Evolutionary conservation across 1,140 invertebrate species (phyloP), one percentile per base, ranked within the genome.

Genomic region (Protaetia brevitarsis): DNA sequence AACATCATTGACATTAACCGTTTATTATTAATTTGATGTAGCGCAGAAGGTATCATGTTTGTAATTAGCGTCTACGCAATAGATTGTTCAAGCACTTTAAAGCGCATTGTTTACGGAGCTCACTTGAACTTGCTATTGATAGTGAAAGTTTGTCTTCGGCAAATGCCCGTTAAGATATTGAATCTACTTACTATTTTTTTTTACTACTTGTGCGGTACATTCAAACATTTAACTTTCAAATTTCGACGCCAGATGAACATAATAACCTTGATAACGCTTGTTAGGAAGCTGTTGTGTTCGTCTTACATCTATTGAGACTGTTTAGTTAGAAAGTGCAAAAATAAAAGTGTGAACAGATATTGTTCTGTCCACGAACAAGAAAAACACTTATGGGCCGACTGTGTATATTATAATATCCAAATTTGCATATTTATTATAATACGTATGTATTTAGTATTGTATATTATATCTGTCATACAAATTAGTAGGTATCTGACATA

Each of bases 111-210:
- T 3, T 51, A 51, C 19, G 26, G 19, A 23, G 19, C 41, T 51
- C 19, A 51, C 41, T 51, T 51, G 41, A 51, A 51, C 41, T 51
- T 51, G 41, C 41, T 51, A 51, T 51, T 51, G 41, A 51, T 51
- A 51, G 41, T 51, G 41, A 51, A 51, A 51, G 41, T 23, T 51
- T 23, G 41, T 23, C 41, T 26, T 23, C 13, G 41, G 41, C 41
- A 10, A 51, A 7, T 23, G 2, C 41, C 41, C 19, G 7, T 21
- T 19, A n/a, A 26, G 26, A 6, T 23, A 23, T 23, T 51, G 21
- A 51, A 51, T 51, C 8, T 34, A 34, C 31, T 2, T 34, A 34
- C 31, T 34, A 34, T n/a, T 34, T 8, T 34, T 34, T 8, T 8
- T n/a, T 34, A 34, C 31, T 11, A 11, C 1, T 8, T 34, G 13